Percentiles rank a stretch among this genome's conserved stretches.
Evolutionary conservation across 2,888 invertebrate species (phyloP).

Genomic region (Pseudolycoriella hygida): DNA sequence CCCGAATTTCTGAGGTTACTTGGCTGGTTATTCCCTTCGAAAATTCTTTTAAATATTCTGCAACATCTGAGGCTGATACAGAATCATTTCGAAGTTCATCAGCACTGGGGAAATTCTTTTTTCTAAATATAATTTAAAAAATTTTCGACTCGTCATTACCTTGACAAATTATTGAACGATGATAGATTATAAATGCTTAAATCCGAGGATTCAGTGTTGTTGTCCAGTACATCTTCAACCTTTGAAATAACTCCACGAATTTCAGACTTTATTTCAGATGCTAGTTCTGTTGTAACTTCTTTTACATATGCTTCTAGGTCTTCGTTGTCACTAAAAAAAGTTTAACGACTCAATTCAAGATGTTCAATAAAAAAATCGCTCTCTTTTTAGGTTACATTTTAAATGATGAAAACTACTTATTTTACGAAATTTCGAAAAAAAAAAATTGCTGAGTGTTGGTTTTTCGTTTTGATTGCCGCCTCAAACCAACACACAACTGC

Average conservation of each 20-base stretch:
- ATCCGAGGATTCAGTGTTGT: slow-evolving; percentile 39
- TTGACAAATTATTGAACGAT: slow-evolving; percentile 6
- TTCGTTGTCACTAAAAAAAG: slow-evolving; percentile 32
- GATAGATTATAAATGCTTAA: slow-evolving; percentile 18
- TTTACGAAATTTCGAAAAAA: no score
- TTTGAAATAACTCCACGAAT: slow-evolving; percentile 62
- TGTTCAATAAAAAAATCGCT: no score
- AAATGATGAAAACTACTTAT: background rate
- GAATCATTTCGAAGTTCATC: slow-evolving; percentile 48
- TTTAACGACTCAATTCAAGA: slow-evolving; percentile 1
- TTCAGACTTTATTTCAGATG: slow-evolving; percentile 66
- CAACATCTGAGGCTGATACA: slow-evolving; percentile 55
- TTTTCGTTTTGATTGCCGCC: no score
- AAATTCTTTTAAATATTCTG: slow-evolving; percentile 59
- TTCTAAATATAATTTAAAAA: slow-evolving; percentile 20
- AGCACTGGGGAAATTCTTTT: slow-evolving; percentile 33
- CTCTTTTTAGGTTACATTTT: no score
- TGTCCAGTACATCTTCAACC: slow-evolving; percentile 61
- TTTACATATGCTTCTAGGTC: slow-evolving; percentile 58
- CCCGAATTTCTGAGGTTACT: slow-evolving; percentile 59
- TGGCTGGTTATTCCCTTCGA: slow-evolving; percentile 63
- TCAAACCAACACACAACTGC: no score
- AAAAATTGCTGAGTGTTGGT: no score
- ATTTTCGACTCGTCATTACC: background rate
- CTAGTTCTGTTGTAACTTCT: slow-evolving; percentile 59